phyloP scores from a whole-genome alignment of 2,888 invertebrate species.

The Erebia epiphron region DNA sequence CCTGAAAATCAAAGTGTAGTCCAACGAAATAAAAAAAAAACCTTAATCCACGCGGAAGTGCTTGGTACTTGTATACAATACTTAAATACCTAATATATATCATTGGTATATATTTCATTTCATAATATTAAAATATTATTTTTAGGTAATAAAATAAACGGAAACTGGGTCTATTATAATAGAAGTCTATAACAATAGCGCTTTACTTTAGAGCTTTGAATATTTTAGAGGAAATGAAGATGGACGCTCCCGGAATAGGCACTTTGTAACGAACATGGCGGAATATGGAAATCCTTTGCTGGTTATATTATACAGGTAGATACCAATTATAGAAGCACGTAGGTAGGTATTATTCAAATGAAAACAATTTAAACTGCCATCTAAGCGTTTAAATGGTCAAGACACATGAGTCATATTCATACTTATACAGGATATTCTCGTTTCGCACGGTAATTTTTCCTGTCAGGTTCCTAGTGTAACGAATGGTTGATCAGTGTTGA shows the following conservation, averaged over 20 bases:
- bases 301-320: background rate
- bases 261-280: slow-evolving; percentile 14
- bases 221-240: slow-evolving; percentile 17
- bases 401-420: too few species aligned
- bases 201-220: slow-evolving; percentile 10
- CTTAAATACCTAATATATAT: too few species aligned
- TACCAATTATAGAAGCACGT: background rate
- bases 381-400: background rate
- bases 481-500: too few species aligned
- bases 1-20: too few species aligned
- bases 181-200: background rate
- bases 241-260: slow-evolving; percentile 1
- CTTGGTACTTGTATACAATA: too few species aligned
- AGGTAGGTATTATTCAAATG: slow-evolving; percentile 2
- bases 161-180: background rate
- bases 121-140: background rate
- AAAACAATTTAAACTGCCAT: slow-evolving; percentile 10
- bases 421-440: too few species aligned
- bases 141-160: background rate
- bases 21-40: too few species aligned
- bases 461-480: too few species aligned
- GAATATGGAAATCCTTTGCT: slow-evolving; percentile 11
- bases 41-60: too few species aligned
- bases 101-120: too few species aligned
- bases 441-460: too few species aligned